A percentile compares a stretch with the other conserved stretches of the same genome.
Evolutionary conservation across 2,888 invertebrate species (phyloP).

Genomic region (Itoplectis maculator): DNA sequence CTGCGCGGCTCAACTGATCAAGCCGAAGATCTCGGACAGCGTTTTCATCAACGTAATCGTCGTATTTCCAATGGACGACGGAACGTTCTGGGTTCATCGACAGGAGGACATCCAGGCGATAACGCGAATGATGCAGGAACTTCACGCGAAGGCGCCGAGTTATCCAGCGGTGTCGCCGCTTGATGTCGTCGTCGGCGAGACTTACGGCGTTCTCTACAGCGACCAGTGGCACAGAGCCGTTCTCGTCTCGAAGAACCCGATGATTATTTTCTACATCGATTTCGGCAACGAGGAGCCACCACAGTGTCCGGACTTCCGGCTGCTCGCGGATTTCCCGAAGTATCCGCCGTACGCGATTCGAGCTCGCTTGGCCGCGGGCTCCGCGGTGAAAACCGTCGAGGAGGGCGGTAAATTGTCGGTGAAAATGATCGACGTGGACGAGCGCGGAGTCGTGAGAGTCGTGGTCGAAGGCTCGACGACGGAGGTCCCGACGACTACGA

Average conservation of each 20-base stretch:
- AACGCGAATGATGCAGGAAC: slow-evolving; percentile 62
- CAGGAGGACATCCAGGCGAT: slow-evolving; percentile 60
- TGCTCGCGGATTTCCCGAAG: slow-evolving; percentile 53
- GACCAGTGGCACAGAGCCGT: slow-evolving; percentile 75
- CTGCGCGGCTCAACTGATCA: slow-evolving; percentile 47
- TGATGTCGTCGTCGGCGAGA: slow-evolving; percentile 66
- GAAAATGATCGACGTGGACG: slow-evolving; percentile 57
- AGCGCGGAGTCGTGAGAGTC: slow-evolving; percentile 41
- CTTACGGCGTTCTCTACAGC: slow-evolving; percentile 71
- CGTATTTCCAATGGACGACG: slow-evolving; percentile 10
- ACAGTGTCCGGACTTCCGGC: slow-evolving; percentile 68
- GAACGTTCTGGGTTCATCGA: slow-evolving; percentile 74
- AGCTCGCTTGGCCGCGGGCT: slow-evolving; percentile 65
- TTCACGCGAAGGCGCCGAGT: slow-evolving; percentile 59
- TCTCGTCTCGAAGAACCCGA: slow-evolving; percentile 71
- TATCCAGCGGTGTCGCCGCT: slow-evolving; percentile 30
- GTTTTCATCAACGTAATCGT: slow-evolving; percentile 72
- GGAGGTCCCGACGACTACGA: neutral
- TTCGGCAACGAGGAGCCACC: slow-evolving; percentile 71
- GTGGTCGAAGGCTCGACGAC: neutral
- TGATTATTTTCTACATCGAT: slow-evolving; percentile 74
- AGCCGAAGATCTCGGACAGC: slow-evolving; percentile 66
- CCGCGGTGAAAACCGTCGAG: slow-evolving; percentile 50
- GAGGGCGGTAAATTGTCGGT: slow-evolving; percentile 67
- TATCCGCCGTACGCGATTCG: slow-evolving; percentile 62